Percentiles rank a stretch among this genome's conserved stretches.
phyloP scores from a whole-genome alignment of 2,797 vertebrate species.

The Triplophysa yarkandensis region DNA sequence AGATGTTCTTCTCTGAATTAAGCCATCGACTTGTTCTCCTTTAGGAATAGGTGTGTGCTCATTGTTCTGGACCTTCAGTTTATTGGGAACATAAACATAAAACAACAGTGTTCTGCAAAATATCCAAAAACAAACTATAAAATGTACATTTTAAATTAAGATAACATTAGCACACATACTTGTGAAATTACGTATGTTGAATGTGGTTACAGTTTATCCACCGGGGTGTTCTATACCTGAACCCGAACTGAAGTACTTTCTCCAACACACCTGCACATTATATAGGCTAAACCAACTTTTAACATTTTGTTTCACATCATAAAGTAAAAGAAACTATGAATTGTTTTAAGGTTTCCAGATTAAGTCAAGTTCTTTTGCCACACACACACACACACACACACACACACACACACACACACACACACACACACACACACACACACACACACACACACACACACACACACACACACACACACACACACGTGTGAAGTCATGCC shows the following conservation, averaged over 20 bases:
- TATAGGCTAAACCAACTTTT: too few relatives aligned
- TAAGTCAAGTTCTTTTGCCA: too few relatives aligned
- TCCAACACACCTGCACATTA: not conserved
- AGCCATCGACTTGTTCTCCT: conserved; percentile 33
- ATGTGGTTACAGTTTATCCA: not conserved
- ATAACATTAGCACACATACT: not conserved
- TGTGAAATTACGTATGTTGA: not conserved
- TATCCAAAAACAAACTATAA: conserved; percentile 3
- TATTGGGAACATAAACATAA: conserved; percentile 9
- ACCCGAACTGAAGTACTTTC: too few relatives aligned
- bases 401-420: too few relatives aligned
- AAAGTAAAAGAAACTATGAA: too few relatives aligned
- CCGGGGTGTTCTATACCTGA: not conserved
- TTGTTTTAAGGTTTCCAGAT: too few relatives aligned
- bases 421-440: not conserved
- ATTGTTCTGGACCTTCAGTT: conserved; percentile 14
- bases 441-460: not conserved
- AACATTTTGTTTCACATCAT: too few relatives aligned
- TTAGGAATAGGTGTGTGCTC: conserved; percentile 29
- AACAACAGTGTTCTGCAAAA: not conserved
- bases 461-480: not conserved
- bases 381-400: too few relatives aligned
- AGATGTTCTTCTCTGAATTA: conserved; percentile 14
- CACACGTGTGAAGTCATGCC: not conserved
- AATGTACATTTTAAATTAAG: not conserved